Percentiles rank a stretch among this genome's conserved stretches.
These are phyloP conservation scores for Brachionus paranguensis DNA, from an alignment of 1,140 invertebrate species.

Conservation along the genomic window DNA sequence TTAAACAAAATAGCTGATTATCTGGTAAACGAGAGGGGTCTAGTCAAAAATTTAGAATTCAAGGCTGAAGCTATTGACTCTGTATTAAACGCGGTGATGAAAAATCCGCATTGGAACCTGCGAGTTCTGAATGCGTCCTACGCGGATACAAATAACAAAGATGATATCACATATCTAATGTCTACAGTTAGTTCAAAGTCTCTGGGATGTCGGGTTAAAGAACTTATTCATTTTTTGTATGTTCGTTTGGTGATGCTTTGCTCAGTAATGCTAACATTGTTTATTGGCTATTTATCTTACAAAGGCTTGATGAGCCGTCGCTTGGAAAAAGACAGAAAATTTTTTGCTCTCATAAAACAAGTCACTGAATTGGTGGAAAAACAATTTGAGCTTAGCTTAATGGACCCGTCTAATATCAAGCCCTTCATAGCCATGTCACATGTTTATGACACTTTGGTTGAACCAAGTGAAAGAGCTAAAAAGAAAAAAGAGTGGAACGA, in stretches of 20 bases:
- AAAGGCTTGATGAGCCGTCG: background rate
- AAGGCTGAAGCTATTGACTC: background rate
- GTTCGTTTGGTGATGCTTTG: background rate
- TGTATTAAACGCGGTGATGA: background rate
- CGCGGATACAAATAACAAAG: conserved; percentile 6
- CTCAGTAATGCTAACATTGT: background rate
- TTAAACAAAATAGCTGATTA: conserved; percentile 8
- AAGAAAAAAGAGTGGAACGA: conserved; percentile 22
- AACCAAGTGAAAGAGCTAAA: background rate
- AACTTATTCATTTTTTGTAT: conserved; percentile 23
- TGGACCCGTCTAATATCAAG: conserved; percentile 2
- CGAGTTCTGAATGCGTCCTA: background rate
- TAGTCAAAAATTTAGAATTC: background rate
- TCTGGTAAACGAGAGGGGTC: background rate
- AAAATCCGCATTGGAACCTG: conserved; percentile 33
- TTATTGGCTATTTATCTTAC: background rate
- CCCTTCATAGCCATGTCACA: conserved; percentile 30
- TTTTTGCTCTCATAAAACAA: conserved; percentile 22
- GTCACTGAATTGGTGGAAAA: conserved; percentile 34
- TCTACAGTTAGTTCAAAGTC: conserved; percentile 11
- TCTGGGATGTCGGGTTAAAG: background rate
- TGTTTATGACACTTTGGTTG: conserved; percentile 25
- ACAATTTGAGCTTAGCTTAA: background rate
- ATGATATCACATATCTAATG: background rate
- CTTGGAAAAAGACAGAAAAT: background rate